phyloP scores from a whole-genome alignment of 2,113 vertebrate species.

The Galeopterus variegatus region DNA sequence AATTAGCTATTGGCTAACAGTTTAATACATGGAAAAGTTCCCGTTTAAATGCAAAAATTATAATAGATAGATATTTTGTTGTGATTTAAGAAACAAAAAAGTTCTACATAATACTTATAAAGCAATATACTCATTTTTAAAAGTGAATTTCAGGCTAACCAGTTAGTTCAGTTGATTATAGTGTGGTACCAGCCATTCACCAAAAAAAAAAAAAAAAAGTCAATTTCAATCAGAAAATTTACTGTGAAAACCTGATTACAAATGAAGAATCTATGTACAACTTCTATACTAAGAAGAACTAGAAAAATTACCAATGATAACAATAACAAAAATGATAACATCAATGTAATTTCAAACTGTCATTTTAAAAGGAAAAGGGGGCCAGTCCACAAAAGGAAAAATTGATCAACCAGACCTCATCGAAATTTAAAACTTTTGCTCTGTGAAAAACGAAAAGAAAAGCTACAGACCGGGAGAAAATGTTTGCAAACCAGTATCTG shows the following conservation, averaged over 20 bases:
- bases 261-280: neutral
- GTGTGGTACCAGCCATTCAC: too few relatives aligned
- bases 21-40: neutral
- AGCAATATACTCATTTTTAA: neutral
- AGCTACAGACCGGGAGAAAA: neutral
- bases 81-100: constrained; percentile 17
- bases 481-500: neutral
- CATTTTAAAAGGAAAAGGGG: neutral
- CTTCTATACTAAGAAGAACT: neutral
- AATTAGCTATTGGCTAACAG: constrained; percentile 3
- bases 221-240: constrained; percentile 50
- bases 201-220: neutral
- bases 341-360: constrained; percentile 32
- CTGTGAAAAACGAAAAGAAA: constrained; percentile 33
- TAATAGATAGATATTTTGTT: neutral
- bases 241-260: constrained; percentile 1
- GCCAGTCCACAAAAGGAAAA: neutral
- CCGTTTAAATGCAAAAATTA: constrained; percentile 32
- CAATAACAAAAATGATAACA: neutral
- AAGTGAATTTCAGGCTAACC: constrained; percentile 2
- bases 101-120: neutral
- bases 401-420: neutral
- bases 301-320: constrained; percentile 6
- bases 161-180: too few relatives aligned
- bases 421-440: constrained; percentile 22